Evolutionary conservation across 2,797 vertebrate genomes (phyloP), one percentile per base, ranked within the genome.

Genomic region (Mustela erminea): DNA sequence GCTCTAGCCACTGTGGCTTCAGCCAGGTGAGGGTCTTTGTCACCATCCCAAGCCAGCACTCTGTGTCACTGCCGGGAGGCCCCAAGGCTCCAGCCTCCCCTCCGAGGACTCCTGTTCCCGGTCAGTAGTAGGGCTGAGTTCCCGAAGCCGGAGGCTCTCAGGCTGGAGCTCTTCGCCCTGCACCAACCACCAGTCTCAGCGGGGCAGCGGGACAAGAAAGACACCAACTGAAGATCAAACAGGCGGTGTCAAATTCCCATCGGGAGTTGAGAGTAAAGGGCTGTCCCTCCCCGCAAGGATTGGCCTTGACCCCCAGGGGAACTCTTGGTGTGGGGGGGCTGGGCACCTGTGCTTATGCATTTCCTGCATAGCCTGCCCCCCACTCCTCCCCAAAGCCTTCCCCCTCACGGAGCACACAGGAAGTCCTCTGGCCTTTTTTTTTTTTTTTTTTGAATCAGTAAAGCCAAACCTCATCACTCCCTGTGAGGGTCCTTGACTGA

Each of bases 381-480:
- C n/a, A 38, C 13, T 38, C 49, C 29, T 35, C 11, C 9, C 7
- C 54, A 17, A 54, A 18, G 52, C 52, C 52, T 6, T 18, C 52
- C 52, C 52, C 52, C 17, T 18, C 52, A 54, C 52, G 17, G 35
- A 87, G 17, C 35, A 74, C 27, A 10, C 5, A 18, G 27, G 41
- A 35, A 52, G n/a, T 10, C 62, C 62, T 72, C 14, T 0, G 12
- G 23, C 68, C 38, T 58, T 21, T 78, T 68, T 27, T 80, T 52
- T 52, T 66, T 38, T 54, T 21, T 78, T 77, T 27, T 80, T 52
- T 1, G 17, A 49, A 87, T 23, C 96, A 41, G 12, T 2, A 6
- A 74, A 80, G 84, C 54, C 78, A 78, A 83, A 41, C 17, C 9
- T 93, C 21, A 41, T 29, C n/a, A 88, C 74, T 66, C 77, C 27